Evolutionary conservation across 53 echinoderm and acorn worm genomes (phyloP).

Genomic region (Crossaster papposus): DNA sequence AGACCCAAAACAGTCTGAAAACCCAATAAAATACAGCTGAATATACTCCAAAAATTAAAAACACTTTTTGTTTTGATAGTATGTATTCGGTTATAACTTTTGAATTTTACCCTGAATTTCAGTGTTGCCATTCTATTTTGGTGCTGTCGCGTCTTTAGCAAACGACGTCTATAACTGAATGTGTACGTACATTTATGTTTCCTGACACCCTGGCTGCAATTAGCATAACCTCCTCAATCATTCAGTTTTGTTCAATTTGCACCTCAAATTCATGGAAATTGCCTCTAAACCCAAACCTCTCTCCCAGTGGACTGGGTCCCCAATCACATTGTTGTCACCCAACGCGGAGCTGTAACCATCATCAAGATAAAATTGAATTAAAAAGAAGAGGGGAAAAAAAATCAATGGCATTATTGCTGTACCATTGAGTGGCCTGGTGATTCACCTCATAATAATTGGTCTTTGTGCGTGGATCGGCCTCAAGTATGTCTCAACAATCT

Average conservation of each 20-base stretch:
- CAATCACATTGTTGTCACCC: conserved; percentile 16
- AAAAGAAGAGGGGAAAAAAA: conserved; percentile 20
- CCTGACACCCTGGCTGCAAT: not conserved
- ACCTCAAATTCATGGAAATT: conserved; percentile 15
- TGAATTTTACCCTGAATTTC: too few relatives aligned
- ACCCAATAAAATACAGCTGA: too few relatives aligned
- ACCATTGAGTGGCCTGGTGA: conserved; percentile 11
- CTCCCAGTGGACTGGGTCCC: not conserved
- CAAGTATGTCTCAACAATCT: not conserved
- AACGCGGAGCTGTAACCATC: conserved; percentile 18
- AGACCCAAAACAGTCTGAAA: too few relatives aligned
- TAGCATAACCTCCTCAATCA: not conserved
- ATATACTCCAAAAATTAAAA: too few relatives aligned
- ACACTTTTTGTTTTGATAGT: too few relatives aligned
- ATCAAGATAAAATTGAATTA: conserved; percentile 48
- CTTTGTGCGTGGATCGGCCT: not conserved
- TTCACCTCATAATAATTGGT: conserved; percentile 11
- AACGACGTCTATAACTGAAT: not conserved
- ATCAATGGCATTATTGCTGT: conserved; percentile 48
- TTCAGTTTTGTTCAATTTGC: conserved; percentile 5
- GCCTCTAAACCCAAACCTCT: not conserved
- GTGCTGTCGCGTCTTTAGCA: too few relatives aligned
- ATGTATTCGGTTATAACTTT: too few relatives aligned
- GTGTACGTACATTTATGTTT: too few relatives aligned
- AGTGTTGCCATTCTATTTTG: too few relatives aligned